Evolutionary conservation across 1,140 invertebrate species (phyloP), one percentile per base, ranked within the genome.

Genomic region (Zaprionus inermis): DNA sequence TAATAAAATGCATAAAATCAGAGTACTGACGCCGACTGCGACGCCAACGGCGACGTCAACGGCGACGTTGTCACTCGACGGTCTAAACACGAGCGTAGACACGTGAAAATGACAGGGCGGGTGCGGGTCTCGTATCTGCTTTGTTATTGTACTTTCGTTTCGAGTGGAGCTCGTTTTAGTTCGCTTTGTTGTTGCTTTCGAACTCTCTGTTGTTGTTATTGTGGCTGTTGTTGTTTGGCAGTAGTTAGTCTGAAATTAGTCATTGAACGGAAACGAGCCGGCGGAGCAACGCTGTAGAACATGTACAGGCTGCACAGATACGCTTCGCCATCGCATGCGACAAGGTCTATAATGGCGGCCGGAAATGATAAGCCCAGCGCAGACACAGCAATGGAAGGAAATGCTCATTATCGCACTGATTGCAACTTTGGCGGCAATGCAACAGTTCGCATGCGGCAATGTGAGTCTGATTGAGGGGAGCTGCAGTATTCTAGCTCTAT

Each of bases 1-100:
- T 89, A 91, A 91, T 91, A 91, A 91, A 91, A 91, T 88, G 84
- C 84, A 89, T 89, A 89, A 89, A 89, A 89, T 89, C 84, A 90
- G 84, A 82, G 78, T 84, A 89, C 84, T 79, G 70, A 83, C 83
- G 84, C 56, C 57, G 58, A 64, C 41, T 14, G 14, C 22, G 51
- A 52, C n/a, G 22, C 6, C 52, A 16, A 46, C 7, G 9, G 16
- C 44, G 16, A 46, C 18, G 44, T 3, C 44, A 18, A 46, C 41
- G 24, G 28, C 66, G 46, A 61, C 59, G 76, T 52, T 46, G 56
- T 28, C 63, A 76, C 72, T 55, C 68, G 63, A 61, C 72, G 75
- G 79, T 64, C 77, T 56, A 66, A 79, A 79, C 78, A 78, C 56
- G 51, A 67, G 67, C 65, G 56, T 63, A 78, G 81, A 81, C 76